Evolutionary conservation across 2,797 vertebrate genomes (phyloP).

Genomic region (Sebastes diaconus): DNA sequence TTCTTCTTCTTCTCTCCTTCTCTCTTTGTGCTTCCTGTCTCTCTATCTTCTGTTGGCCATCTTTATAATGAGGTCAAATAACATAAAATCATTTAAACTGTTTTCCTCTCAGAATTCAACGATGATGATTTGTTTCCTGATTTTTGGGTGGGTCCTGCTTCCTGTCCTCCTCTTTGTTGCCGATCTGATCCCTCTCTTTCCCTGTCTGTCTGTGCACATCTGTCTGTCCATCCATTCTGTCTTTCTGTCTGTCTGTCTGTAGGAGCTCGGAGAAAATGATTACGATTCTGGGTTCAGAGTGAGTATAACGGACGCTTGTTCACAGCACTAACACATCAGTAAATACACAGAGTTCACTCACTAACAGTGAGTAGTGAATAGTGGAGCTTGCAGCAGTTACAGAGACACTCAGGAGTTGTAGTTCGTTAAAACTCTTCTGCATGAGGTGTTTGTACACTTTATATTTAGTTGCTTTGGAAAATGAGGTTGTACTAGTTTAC

Average conservation of each 20-base stretch:
- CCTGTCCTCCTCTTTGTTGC: constrained; percentile 21
- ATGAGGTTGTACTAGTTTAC: background rate
- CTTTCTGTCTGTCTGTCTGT: constrained; percentile 52
- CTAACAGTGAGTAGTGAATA: background rate
- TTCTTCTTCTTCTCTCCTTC: background rate
- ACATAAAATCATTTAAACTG: background rate
- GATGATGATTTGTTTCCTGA: background rate
- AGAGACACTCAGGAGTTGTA: background rate
- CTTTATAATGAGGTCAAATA: background rate
- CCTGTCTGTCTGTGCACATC: constrained; percentile 54
- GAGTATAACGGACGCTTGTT: constrained; percentile 72
- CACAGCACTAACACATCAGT: constrained; percentile 18
- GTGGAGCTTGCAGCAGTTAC: background rate
- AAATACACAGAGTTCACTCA: background rate
- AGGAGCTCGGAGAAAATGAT: constrained; percentile 79
- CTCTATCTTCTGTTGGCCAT: background rate
- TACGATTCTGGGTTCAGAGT: constrained; percentile 79
- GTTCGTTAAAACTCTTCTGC: background rate
- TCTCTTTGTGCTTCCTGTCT: background rate
- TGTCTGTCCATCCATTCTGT: constrained; percentile 38
- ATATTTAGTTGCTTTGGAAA: background rate
- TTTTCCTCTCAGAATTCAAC: background rate
- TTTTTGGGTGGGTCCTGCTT: background rate
- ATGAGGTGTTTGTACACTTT: background rate
- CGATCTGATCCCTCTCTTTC: constrained; percentile 57